A percentile compares a stretch with the other conserved stretches of the same genome.
These are phyloP conservation scores for Hephaestus fuliginosus DNA, from an alignment of 2,797 vertebrate species.

Conservation along the genomic window DNA sequence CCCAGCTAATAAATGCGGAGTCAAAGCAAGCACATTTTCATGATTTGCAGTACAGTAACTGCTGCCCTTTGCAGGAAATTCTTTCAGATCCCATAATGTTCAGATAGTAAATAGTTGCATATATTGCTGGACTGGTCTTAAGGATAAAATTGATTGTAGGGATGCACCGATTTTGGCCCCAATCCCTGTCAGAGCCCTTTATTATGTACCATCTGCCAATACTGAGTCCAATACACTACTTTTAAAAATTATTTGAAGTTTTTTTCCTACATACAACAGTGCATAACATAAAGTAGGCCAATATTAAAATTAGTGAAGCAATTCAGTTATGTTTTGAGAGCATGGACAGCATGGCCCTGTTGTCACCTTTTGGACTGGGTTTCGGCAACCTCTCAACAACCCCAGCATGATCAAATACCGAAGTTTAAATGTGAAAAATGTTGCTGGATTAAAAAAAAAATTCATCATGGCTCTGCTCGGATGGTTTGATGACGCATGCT, in stretches of 20 bases:
- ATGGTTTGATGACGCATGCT: conserved; percentile 31
- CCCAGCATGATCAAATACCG: background rate
- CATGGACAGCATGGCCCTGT: background rate
- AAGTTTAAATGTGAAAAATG: conserved; percentile 20
- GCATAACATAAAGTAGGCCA: background rate
- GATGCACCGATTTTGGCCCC: conserved; percentile 14
- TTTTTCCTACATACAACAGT: background rate
- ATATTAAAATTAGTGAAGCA: background rate
- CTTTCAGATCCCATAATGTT: conserved; percentile 50
- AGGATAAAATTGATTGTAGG: conserved; percentile 46
- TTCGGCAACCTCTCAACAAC: conserved; percentile 14
- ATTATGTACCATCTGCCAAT: conserved; percentile 29
- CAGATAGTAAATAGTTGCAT: conserved; percentile 51
- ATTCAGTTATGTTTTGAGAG: background rate
- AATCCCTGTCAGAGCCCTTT: conserved; percentile 21
- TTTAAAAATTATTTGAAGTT: background rate
- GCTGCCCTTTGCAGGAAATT: conserved; percentile 67
- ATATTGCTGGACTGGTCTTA: conserved; percentile 18
- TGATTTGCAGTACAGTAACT: conserved; percentile 66
- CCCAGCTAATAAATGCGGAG: conserved; percentile 70
- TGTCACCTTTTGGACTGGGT: background rate
- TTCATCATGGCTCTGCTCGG: background rate
- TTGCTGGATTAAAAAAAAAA: background rate
- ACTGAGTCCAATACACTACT: conserved; percentile 10
- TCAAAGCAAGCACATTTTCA: conserved; percentile 68